Base-by-base conservation (phyloP, 1,140 invertebrate species). In the Glossosoma conforme region DNA sequence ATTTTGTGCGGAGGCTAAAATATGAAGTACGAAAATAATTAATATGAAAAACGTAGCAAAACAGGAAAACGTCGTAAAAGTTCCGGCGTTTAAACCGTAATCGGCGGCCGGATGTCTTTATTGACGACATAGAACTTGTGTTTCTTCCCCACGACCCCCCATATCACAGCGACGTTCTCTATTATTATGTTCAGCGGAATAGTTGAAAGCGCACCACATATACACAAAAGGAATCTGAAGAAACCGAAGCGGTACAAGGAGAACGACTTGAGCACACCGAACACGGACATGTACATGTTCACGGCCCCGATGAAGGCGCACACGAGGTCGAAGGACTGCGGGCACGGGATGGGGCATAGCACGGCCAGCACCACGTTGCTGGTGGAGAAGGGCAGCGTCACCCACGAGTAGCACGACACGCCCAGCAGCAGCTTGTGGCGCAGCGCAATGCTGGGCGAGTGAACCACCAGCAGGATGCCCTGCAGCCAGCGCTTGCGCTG, bases 401-500 rank as follows among this genome's bases (percentile, higher is more conserved):
- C 83, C 94, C 95, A 97, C 1, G 93, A 93, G 60, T 98, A 95
- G 63, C 95, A 89, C 10, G 93, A 93, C 52, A 96, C 83, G 14
- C 80, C 84, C 36, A 98, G 69, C 22, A 97, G 82, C 14, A 93
- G 62, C 69, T 96, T 96, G 62, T 89, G 83, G 48, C 78, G 77
- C 10, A 87, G 62, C 13, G 92, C 91, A 66, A 98, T 92, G 46
- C 80, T 75, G 62, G 84, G 83, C 36, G 90, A 93, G 70, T 96
- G 92, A 11, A 97, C 91, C 1, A 97, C 94, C 48, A 98, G 77
- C 17, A 92, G 81, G 56, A 98, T 98, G 60, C 95, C 96, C 75
- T 96, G 91, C 37, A 98, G 78, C 96, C 96, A 98, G 21, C 95
- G 80, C 68, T 97, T 97, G 44, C 95, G 77, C 67, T 98, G 95